phyloP scores from a whole-genome alignment of 2,797 vertebrate species.

The Leucoraja ocellata region DNA sequence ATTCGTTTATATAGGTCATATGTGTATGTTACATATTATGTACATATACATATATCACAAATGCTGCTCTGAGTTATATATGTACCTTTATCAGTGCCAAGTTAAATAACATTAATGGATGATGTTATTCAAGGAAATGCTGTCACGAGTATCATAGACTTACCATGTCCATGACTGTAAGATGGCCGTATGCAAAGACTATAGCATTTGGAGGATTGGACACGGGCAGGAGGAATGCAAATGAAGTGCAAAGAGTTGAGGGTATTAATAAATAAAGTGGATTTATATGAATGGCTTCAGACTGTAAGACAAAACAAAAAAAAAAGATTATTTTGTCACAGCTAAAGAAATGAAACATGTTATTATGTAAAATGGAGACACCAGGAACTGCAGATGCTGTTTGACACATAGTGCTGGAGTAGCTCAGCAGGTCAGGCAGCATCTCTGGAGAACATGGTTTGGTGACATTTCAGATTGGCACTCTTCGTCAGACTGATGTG shows the following conservation, averaged over 20 bases:
- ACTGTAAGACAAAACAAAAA: constrained; percentile 52
- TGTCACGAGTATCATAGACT: constrained; percentile 47
- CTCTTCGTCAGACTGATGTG: too few relatives aligned
- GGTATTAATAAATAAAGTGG: constrained; percentile 83
- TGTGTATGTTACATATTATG: too few relatives aligned
- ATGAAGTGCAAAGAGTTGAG: constrained; percentile 78
- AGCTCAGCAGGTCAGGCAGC: too few relatives aligned
- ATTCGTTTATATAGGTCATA: too few relatives aligned
- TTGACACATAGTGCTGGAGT: too few relatives aligned
- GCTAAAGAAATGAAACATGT: neutral
- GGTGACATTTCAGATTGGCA: too few relatives aligned
- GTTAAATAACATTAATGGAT: neutral
- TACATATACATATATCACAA: too few relatives aligned
- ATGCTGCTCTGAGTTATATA: too few relatives aligned
- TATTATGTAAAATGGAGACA: neutral
- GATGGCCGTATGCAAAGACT: constrained; percentile 79
- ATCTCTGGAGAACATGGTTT: too few relatives aligned
- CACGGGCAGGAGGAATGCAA: constrained; percentile 82
- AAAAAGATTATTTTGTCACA: neutral
- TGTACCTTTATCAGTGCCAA: neutral
- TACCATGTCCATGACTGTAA: constrained; percentile 78
- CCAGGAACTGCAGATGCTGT: too few relatives aligned
- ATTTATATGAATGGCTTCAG: constrained; percentile 79
- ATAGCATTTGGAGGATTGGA: constrained; percentile 84
- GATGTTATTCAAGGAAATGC: neutral